These are phyloP conservation scores for Chymomyza procnemis DNA, from an alignment of 2,888 invertebrate genomes.

Conservation along the genomic window DNA sequence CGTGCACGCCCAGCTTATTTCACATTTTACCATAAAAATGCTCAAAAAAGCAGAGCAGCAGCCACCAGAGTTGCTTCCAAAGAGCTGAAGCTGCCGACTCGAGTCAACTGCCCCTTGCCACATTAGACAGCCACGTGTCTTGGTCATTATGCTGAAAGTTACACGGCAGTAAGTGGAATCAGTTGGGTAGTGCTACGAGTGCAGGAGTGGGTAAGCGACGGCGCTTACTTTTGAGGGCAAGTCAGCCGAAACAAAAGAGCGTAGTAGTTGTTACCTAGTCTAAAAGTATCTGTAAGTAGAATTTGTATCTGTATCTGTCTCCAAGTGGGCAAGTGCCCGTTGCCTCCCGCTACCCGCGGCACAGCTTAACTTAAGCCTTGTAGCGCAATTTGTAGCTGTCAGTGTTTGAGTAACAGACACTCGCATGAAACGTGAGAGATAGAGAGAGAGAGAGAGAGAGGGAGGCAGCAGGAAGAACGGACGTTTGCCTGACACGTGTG, in stretches of 20 bases:
- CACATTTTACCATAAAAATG: conserved; percentile 68
- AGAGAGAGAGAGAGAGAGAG: too few relatives aligned
- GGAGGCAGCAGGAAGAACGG: conserved; percentile 21
- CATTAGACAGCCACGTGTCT: conserved; percentile 76
- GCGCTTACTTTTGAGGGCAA: conserved; percentile 49
- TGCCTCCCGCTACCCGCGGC: not conserved
- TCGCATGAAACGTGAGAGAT: too few relatives aligned
- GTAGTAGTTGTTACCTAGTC: not conserved
- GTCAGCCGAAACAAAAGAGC: conserved; percentile 3
- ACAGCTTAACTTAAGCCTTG: conserved; percentile 41
- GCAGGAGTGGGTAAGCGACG: conserved; percentile 34
- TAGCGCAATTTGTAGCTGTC: conserved; percentile 73
- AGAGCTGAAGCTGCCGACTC: conserved; percentile 35
- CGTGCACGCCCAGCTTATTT: conserved; percentile 42
- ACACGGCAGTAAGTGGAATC: conserved; percentile 52
- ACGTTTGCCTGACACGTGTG: conserved; percentile 61
- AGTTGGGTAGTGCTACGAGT: too few relatives aligned
- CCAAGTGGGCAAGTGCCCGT: conserved; percentile 25
- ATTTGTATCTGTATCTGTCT: conserved; percentile 18
- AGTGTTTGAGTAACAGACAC: conserved; percentile 36
- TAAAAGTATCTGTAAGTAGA: not conserved
- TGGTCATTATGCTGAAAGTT: conserved; percentile 74
- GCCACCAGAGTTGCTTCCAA: conserved; percentile 26
- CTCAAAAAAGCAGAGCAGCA: too few relatives aligned
- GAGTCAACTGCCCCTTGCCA: conserved; percentile 45